These are phyloP conservation scores for Parauchenoglanis ngamensis DNA, from an alignment of 2,797 vertebrate genomes.

Conservation along the genomic window DNA sequence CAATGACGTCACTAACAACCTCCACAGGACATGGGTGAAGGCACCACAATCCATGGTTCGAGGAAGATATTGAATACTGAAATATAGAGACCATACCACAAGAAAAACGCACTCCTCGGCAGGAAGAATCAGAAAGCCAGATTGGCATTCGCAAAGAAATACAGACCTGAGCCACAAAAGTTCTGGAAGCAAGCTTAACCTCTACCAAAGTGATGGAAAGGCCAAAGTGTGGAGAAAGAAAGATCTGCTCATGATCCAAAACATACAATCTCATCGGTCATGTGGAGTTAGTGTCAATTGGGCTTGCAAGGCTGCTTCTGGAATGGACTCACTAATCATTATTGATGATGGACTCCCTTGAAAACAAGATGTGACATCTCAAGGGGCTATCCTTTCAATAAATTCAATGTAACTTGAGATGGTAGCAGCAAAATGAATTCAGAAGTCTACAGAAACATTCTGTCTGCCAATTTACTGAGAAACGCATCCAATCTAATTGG, in stretches of 20 bases:
- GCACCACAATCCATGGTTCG: not conserved
- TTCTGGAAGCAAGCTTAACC: not conserved
- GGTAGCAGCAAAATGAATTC: not conserved
- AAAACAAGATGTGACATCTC: too few relatives aligned
- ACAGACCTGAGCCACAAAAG: not conserved
- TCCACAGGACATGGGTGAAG: not conserved
- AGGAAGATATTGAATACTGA: not conserved
- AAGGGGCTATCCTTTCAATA: too few relatives aligned
- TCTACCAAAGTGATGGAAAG: not conserved
- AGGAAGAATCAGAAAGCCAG: not conserved
- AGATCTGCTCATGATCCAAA: not conserved
- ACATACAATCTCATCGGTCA: not conserved
- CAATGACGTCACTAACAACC: not conserved
- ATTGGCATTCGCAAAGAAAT: not conserved
- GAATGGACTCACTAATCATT: not conserved
- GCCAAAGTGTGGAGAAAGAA: not conserved
- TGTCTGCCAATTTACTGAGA: not conserved
- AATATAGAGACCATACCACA: not conserved
- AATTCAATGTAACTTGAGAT: too few relatives aligned
- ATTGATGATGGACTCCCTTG: not conserved
- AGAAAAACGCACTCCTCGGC: too few relatives aligned
- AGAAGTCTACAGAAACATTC: not conserved
- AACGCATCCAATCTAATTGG: not conserved
- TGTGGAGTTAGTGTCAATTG: slow-evolving; percentile 4
- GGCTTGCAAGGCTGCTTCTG: not conserved